Evolutionary conservation across 2,888 invertebrate genomes (phyloP), one percentile per base, ranked within the genome.

Genomic region (Drosophila trichaetosa): DNA sequence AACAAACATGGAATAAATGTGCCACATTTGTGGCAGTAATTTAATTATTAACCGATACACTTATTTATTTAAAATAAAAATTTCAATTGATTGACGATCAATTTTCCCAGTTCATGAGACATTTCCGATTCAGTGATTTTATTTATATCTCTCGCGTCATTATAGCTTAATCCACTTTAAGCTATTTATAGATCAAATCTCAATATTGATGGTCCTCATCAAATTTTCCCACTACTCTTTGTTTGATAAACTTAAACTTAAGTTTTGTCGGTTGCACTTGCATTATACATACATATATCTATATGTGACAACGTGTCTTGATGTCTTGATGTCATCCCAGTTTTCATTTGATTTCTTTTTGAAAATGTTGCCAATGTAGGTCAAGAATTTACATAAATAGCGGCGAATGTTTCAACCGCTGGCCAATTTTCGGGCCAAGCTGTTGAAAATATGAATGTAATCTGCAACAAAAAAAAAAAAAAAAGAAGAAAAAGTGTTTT

Each of bases 361-460:
- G 21, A 6, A 42, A 57, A 21, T 31, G 21, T 21, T 34, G 67
- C 6, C 38, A 58, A 79, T 76, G 77, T 78, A 64, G 77, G 77
- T 78, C 77, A 78, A 70, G 67, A 66, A 78, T 66, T 73, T 69
- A 69, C 78, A 71, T 75, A 75, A 78, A 74, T 78, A 66, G 74
- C 57, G 53, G 38, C 52, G 66, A 77, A 73, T 77, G 54, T 59
- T 64, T 52, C 58, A 69, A 48, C 48, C 56, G 61, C 62, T 78
- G 70, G 74, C 66, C 70, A 77, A 70, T 78, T 77, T 65, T 60
- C 49, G 60, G 70, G 58, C 61, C 64, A 67, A 68, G 46, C 66
- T 57, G 59, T 66, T 73, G n/a, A 79, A 79, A 78, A 66, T 75
- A 79, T 70, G 40, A 79, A 71, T 71, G 53, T 79, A 75, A 74